Evolutionary conservation across 2,888 invertebrate species (phyloP).

Genomic region (Cistogaster globosa): DNA sequence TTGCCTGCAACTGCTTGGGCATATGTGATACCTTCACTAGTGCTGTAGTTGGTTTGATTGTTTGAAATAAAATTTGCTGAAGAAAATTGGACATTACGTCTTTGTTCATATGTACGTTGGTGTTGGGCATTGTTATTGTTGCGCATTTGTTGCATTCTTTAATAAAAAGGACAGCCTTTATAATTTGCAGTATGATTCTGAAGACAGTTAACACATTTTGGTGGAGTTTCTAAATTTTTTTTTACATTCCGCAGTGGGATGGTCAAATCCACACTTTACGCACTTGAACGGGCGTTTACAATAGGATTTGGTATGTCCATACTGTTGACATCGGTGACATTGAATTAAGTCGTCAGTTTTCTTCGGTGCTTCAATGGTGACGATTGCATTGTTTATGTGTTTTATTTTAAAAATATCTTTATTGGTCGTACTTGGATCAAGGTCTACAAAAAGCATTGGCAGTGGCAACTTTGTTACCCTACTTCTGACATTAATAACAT

Average conservation of each 20-base stretch:
- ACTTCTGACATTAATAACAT: conserved; percentile 3
- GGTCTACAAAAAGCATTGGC: no score
- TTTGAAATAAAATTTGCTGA: not conserved
- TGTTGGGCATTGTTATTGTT: not conserved
- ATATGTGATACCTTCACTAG: conserved; percentile 1
- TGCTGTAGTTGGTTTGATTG: not conserved
- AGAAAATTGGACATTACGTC: not conserved
- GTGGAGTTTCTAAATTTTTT: conserved; percentile 9
- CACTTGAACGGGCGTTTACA: conserved; percentile 27
- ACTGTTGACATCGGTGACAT: conserved; percentile 17
- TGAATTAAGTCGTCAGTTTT: conserved; percentile 1
- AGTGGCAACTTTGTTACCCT: no score
- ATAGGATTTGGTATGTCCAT: conserved; percentile 21
- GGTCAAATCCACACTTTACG: no score
- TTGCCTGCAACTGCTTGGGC: conserved; percentile 24
- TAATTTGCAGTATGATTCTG: conserved; percentile 25
- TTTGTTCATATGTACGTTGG: no score
- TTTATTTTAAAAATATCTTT: no score
- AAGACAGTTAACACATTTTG: conserved; percentile 3
- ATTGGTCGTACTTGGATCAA: no score
- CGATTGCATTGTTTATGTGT: no score
- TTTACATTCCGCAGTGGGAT: not conserved
- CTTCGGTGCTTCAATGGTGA: no score
- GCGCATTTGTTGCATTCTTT: conserved; percentile 9
- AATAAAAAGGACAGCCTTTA: conserved; percentile 13